These are phyloP conservation scores for Magallana nippona DNA, from an alignment of 2,888 invertebrate species.

Conservation along the genomic window DNA sequence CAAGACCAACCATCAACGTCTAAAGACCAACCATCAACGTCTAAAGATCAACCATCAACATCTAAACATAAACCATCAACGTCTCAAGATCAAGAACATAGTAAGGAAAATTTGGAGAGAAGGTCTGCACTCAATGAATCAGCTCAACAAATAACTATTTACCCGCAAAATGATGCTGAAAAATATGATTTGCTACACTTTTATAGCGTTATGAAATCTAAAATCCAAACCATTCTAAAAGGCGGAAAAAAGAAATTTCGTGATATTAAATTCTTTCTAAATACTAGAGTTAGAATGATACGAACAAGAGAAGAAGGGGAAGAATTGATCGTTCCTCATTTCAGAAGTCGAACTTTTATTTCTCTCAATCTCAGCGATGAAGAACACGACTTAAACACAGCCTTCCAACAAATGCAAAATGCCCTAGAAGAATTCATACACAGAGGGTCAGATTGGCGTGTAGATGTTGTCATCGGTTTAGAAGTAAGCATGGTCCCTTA, in stretches of 20 bases:
- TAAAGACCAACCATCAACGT: neutral
- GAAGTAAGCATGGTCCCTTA: conserved; percentile 46
- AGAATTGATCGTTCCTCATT: conserved; percentile 44
- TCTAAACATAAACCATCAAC: neutral
- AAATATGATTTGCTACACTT: conserved; percentile 41
- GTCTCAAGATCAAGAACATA: neutral
- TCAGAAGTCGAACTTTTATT: conserved; percentile 49
- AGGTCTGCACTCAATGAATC: conserved; percentile 45
- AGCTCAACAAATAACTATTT: conserved; percentile 43
- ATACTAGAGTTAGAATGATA: conserved; percentile 40
- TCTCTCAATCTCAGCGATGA: conserved; percentile 30
- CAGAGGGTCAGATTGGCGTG: conserved; percentile 47
- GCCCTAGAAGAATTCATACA: conserved; percentile 50
- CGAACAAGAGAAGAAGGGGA: conserved; percentile 34
- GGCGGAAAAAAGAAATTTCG: neutral
- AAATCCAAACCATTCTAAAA: conserved; percentile 15
- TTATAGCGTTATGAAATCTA: conserved; percentile 3
- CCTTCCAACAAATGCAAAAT: conserved; percentile 50
- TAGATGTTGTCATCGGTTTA: conserved; percentile 44
- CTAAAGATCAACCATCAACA: conserved; percentile 40
- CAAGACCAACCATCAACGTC: too few species aligned
- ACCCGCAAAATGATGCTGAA: conserved; percentile 32
- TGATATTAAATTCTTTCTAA: conserved; percentile 42
- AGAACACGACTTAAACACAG: conserved; percentile 45
- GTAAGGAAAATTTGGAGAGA: neutral